Evolutionary conservation across 2,113 vertebrate genomes (phyloP).

Genomic region (Polyodon spathula): DNA sequence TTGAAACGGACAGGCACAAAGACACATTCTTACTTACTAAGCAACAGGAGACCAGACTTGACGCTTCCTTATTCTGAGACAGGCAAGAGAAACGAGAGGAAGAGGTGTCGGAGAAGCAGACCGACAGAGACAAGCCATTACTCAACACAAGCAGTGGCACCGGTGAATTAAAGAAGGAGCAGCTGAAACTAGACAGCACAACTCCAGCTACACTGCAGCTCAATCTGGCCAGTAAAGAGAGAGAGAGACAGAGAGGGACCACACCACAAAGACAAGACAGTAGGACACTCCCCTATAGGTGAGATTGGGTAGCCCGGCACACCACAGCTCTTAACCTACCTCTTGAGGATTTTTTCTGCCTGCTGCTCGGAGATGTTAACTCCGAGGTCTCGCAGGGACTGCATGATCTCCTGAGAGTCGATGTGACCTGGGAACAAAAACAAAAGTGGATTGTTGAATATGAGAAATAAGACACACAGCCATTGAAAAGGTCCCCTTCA

Average conservation of each 20-base stretch:
- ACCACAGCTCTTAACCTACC: slow-evolving; percentile 63
- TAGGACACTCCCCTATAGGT: too few species aligned
- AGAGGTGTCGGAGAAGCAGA: background rate
- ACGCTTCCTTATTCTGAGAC: slow-evolving; percentile 87
- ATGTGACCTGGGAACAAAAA: slow-evolving; percentile 63
- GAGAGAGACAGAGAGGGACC: slow-evolving; percentile 50
- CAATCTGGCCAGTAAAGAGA: background rate
- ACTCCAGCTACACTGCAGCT: background rate
- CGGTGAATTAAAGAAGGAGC: too few species aligned
- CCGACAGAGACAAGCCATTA: background rate
- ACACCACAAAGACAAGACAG: background rate
- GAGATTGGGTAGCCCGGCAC: too few species aligned
- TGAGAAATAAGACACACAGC: background rate
- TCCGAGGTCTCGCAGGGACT: slow-evolving; percentile 85
- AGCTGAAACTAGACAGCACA: slow-evolving; percentile 1
- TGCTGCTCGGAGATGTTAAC: slow-evolving; percentile 92
- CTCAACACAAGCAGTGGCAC: background rate
- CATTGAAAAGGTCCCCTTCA: background rate
- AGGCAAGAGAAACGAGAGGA: slow-evolving; percentile 39
- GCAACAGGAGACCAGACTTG: slow-evolving; percentile 88
- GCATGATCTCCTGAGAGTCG: slow-evolving; percentile 88
- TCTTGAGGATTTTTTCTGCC: slow-evolving; percentile 87
- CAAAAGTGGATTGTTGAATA: background rate
- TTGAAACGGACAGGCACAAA: slow-evolving; percentile 21
- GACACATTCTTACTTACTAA: slow-evolving; percentile 81